Evolutionary conservation across 2,113 vertebrate genomes (phyloP).

Genomic region (Ictalurus punctatus): DNA sequence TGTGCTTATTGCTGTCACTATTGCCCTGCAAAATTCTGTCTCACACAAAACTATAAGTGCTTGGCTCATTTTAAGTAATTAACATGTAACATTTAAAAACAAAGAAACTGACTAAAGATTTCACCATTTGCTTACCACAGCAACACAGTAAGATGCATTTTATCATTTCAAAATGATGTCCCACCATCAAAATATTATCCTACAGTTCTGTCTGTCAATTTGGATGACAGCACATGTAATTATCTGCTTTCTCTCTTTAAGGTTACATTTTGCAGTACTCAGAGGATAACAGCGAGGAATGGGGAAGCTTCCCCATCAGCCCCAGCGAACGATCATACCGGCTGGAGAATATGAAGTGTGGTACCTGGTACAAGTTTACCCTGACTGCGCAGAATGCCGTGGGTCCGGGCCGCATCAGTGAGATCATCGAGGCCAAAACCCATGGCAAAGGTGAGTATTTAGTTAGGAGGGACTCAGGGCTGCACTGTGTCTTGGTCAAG

Average conservation of each 20-base stretch:
- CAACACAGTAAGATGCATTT: neutral
- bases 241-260: conserved; percentile 54
- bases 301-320: conserved; percentile 97
- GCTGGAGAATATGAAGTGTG: conserved; percentile 92
- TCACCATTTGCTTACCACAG: neutral
- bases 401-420: conserved; percentile 95
- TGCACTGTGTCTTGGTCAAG: neutral
- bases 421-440: conserved; percentile 98
- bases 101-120: neutral
- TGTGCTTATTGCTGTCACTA: neutral
- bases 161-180: neutral
- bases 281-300: conserved; percentile 97
- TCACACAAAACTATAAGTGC: neutral
- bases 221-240: neutral
- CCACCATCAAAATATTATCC: neutral
- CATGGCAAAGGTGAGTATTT: conserved; percentile 86
- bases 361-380: conserved; percentile 99
- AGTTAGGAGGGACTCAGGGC: neutral
- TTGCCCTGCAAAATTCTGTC: neutral
- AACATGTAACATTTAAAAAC: neutral
- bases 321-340: conserved; percentile 95
- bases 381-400: conserved; percentile 97
- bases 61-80: neutral
- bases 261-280: conserved; percentile 98
- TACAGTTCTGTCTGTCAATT: neutral